Conservation (phyloP, 2,113 vertebrate species). For the Bufo gargarizans region DNA sequence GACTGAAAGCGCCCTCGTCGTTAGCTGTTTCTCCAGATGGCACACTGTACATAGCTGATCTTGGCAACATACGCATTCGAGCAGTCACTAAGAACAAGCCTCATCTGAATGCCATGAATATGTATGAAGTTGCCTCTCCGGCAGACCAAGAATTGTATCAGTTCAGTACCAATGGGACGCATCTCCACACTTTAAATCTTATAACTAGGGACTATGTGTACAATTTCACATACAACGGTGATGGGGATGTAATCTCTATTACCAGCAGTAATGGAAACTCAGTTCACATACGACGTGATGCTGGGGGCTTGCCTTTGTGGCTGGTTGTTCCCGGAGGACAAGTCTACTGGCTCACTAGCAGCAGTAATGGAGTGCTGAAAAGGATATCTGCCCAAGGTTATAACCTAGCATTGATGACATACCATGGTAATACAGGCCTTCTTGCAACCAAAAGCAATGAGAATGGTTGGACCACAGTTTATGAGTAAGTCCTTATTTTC, state of each 20-base stretch:
- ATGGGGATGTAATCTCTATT: slow-evolving; percentile 81
- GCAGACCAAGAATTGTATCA: slow-evolving; percentile 94
- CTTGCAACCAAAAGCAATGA: slow-evolving; percentile 95
- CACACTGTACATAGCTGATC: slow-evolving; percentile 90
- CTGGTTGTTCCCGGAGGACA: slow-evolving; percentile 89
- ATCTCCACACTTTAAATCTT: slow-evolving; percentile 91
- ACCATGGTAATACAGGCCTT: slow-evolving; percentile 91
- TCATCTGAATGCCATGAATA: slow-evolving; percentile 76
- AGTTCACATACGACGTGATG: slow-evolving; percentile 87
- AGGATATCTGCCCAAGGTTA: slow-evolving; percentile 93
- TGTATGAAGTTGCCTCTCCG: slow-evolving; percentile 91
- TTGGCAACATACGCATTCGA: slow-evolving; percentile 92
- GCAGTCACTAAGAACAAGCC: slow-evolving; percentile 88
- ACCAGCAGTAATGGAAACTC: slow-evolving; percentile 81
- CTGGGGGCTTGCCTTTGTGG: slow-evolving; percentile 89
- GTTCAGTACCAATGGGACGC: slow-evolving; percentile 90
- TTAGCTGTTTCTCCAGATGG: slow-evolving; percentile 90
- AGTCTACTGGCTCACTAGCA: slow-evolving; percentile 93
- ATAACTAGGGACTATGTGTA: slow-evolving; percentile 92
- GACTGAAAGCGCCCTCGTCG: slow-evolving; percentile 92
- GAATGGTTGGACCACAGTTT: slow-evolving; percentile 96
- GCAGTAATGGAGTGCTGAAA: slow-evolving; percentile 90
- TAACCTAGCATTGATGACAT: slow-evolving; percentile 93
- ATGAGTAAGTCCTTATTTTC: slow-evolving; percentile 82
- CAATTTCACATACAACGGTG: slow-evolving; percentile 89